Base-by-base conservation (phyloP, 1,140 invertebrate genomes). In the Eriosoma lanigerum region DNA sequence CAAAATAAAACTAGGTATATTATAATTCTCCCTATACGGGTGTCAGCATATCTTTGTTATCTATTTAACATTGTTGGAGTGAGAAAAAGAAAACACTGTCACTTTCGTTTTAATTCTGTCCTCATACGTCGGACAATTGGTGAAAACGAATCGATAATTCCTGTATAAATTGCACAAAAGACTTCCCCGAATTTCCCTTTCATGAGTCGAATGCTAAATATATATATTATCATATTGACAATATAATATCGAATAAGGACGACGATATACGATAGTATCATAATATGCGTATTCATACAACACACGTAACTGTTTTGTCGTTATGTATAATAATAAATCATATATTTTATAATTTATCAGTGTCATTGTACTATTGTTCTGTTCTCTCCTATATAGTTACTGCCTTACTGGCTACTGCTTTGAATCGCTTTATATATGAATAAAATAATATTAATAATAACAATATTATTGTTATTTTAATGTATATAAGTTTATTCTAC, bases 71-170 rank as follows among this genome's bases (percentile, higher is more conserved):
- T 29, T 29, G 8, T 13, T 9, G 46, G 19, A 50, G 17, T 29
- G 44, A 70, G 9, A 52, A 70, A 52, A 50, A 50, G 17, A 70
- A 70, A 50, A 29, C 8, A 72, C 17, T 50, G 68, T 72, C 48
- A 10, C 68, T 72, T 72, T 72, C 68, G 48, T 72, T 72, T 72
- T 72, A 72, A 72, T 72, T 72, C 29, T 9, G 68, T 52, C 68
- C 46, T 72, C 48, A 13, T 46, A 72, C 68, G 68, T 52, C n/a
- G n/a, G n/a, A 72, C 48, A 52, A 29, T 52, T 52, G 48, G 68
- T 72, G 68, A 72, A 72, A 72, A 72, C 68, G 68, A 50, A 72
- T 52, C 68, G 48, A 72, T 72, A 72, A 72, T 72, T 72, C n/a
- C 9, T 32, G 48, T 38, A 38, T 52, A 72, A 72, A 72, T 50